These are phyloP conservation scores for Trachurus trachurus DNA, from an alignment of 2,797 vertebrate species.

Conservation along the genomic window DNA sequence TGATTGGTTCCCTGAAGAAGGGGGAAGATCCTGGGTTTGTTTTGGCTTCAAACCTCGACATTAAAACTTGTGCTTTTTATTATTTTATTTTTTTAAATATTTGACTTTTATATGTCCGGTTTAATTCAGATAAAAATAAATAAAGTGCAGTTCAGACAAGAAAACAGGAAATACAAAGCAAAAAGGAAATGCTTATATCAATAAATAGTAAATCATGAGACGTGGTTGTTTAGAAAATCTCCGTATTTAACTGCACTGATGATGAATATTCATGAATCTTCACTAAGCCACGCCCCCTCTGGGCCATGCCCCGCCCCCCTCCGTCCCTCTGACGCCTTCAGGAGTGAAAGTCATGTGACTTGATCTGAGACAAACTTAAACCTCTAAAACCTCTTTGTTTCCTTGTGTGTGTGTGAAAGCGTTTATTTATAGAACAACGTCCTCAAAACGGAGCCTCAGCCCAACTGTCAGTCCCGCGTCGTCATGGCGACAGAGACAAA, in stretches of 20 bases:
- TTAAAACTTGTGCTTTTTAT: constrained; percentile 64
- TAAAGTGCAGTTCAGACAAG: constrained; percentile 67
- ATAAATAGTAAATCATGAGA: no score
- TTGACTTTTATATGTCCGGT: constrained; percentile 13
- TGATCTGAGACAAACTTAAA: no score
- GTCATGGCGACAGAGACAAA: constrained; percentile 51
- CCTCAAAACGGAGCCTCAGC: constrained; percentile 57
- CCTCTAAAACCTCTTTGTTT: constrained; percentile 18
- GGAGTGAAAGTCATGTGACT: constrained; percentile 30
- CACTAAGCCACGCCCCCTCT: constrained; percentile 27
- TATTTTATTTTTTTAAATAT: not conserved
- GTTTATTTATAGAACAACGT: constrained; percentile 64
- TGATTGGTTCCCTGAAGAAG: constrained; percentile 54
- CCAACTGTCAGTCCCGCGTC: constrained; percentile 44
- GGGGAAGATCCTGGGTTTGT: constrained; percentile 37
- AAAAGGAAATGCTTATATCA: constrained; percentile 3
- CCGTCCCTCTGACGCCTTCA: constrained; percentile 3
- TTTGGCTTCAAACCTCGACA: constrained; percentile 62
- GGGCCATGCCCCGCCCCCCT: constrained; percentile 7
- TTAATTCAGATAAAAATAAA: constrained; percentile 46
- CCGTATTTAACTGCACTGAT: constrained; percentile 48
- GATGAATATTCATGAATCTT: constrained; percentile 59
- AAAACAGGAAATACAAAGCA: constrained; percentile 36
- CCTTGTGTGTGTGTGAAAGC: no score
- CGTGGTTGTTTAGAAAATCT: constrained; percentile 33